Evolutionary conservation across 2,888 invertebrate species (phyloP).

Genomic region (Watsonalla binaria): DNA sequence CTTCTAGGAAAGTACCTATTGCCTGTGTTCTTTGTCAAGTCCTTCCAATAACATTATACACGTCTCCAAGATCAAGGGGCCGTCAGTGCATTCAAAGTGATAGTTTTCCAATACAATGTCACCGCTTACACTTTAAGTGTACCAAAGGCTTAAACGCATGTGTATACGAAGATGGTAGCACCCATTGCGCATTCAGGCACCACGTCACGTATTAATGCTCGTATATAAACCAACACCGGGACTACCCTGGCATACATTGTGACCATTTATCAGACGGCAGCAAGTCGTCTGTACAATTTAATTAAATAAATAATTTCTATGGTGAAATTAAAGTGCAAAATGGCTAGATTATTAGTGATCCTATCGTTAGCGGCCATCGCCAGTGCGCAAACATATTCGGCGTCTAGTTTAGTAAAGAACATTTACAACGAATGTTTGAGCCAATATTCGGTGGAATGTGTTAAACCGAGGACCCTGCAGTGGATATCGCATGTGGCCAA

Average conservation of each 20-base stretch:
- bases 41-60: conserved; percentile 7
- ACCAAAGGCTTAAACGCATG: conserved; percentile 39
- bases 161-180: conserved; percentile 48
- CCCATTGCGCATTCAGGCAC: conserved; percentile 50
- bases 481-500: conserved; percentile 84
- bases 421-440: conserved; percentile 84
- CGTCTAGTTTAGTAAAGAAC: conserved; percentile 80
- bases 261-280: conserved; percentile 61
- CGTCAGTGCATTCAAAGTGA: conserved; percentile 42
- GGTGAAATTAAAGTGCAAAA: conserved; percentile 52
- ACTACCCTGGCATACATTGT: conserved; percentile 73
- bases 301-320: conserved; percentile 23
- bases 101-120: conserved; percentile 60
- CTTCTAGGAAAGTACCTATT: no score
- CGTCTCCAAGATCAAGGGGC: conserved; percentile 3
- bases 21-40: not conserved
- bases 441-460: conserved; percentile 84
- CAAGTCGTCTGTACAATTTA: conserved; percentile 55
- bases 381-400: conserved; percentile 71
- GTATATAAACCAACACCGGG: conserved; percentile 77
- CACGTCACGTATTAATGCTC: conserved; percentile 77
- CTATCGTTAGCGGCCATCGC: conserved; percentile 53
- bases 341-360: conserved; percentile 67
- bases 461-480: conserved; percentile 86
- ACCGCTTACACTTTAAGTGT: conserved; percentile 60